Evolutionary conservation across 2,113 vertebrate genomes (phyloP), one percentile per base, ranked within the genome.

Genomic region (Aythya baeri): DNA sequence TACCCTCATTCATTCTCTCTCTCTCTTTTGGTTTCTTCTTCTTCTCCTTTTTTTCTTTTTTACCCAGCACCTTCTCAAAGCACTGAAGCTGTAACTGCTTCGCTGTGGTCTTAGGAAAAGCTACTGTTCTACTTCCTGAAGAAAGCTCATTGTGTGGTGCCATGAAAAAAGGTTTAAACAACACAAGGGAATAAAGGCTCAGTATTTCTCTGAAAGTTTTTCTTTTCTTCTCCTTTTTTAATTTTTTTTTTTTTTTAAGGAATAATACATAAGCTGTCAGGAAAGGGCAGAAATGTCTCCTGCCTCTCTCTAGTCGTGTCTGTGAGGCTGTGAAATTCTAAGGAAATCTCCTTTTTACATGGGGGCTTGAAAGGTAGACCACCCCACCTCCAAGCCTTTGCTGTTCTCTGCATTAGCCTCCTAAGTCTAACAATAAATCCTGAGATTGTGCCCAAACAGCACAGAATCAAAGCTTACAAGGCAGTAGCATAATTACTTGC

Each of bases 251-350:
- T 34, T 34, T 72, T 74, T 52, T 41, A 83, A 96, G 84, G 91
- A 93, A 94, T 96, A 94, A 94, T 97, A 41, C 61, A 84, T 86
- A 96, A 94, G 83, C 75, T 81, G 57, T 91, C 88, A 88, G 91
- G 83, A 93, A 75, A 96, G 91, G 93, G 95, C 91, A 96, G 92
- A 89, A 84, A 44, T 95, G 89, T 95, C 93, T 97, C 68, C 68
- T 80, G 91, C 85, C 92, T 73, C 92, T 90, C 89, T 93, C 77
- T 79, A 76, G 76, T 93, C 2, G 0, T 66, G 66, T 57, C 89
- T 96, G 88, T 58, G 66, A 96, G 92, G 87, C 82, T 93, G 90
- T 55, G 85, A 81, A 87, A 91, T 93, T 93, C 88, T 89, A 57
- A 94, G 82, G 55, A 86, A 94, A 71, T 49, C 54, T 88, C 59